Conservation (phyloP, 2,888 invertebrate species). For the Cephus sareptanus region DNA sequence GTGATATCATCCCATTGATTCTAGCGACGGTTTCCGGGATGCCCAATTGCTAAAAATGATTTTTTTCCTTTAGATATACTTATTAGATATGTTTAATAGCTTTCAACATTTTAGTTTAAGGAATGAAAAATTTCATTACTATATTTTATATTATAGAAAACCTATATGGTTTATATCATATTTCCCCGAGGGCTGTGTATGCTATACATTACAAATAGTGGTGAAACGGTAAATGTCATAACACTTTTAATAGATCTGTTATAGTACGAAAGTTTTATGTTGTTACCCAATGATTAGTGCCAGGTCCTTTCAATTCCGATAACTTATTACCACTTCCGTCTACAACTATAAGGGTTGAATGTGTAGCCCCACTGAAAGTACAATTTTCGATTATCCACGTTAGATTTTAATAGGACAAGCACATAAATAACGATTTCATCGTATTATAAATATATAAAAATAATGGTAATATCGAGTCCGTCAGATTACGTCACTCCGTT, state of each 20-base stretch:
- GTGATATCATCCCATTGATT: slow-evolving; percentile 78
- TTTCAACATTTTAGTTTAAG: not conserved
- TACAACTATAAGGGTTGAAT: slow-evolving; percentile 82
- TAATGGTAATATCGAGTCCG: not conserved
- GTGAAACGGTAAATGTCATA: not conserved
- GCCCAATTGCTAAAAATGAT: slow-evolving; percentile 71
- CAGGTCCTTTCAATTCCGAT: slow-evolving; percentile 75
- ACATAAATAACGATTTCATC: not conserved
- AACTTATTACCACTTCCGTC: slow-evolving; percentile 78
- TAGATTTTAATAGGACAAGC: not conserved
- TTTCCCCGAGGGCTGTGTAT: not conserved
- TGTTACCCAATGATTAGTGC: slow-evolving; percentile 83
- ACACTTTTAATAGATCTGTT: not conserved
- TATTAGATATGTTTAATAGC: not conserved
- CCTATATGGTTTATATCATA: not conserved
- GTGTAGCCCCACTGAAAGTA: slow-evolving; percentile 82
- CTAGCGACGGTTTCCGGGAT: slow-evolving; percentile 81
- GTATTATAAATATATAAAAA: not conserved
- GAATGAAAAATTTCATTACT: not conserved
- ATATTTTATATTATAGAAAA: not conserved
- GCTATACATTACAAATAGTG: not conserved
- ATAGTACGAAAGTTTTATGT: not conserved
- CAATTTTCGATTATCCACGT: slow-evolving; percentile 3
- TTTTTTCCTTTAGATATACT: not conserved
- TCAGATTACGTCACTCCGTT: not conserved